Conservation (phyloP, 2,113 vertebrate genomes). For the Rhineura floridana region DNA sequence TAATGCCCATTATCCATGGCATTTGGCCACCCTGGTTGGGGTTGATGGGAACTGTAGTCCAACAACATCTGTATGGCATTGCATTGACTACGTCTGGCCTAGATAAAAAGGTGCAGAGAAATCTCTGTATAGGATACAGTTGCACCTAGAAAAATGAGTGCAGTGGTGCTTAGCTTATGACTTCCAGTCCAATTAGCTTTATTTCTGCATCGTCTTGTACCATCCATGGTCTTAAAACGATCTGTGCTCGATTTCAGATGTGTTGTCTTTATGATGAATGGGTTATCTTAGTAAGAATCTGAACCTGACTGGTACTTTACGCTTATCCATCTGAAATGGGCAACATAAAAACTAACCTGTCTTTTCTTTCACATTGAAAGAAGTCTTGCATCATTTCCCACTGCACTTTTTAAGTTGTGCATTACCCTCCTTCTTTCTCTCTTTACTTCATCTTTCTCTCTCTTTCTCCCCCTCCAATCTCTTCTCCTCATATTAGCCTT, state of each 20-base stretch:
- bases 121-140: neutral
- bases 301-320: neutral
- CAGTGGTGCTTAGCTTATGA: no score
- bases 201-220: neutral
- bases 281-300: neutral
- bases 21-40: no score
- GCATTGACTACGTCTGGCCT: no score
- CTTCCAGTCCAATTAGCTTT: neutral
- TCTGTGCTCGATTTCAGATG: neutral
- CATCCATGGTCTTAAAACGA: neutral
- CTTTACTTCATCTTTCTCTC: slow-evolving; percentile 1
- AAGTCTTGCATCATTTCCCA: neutral
- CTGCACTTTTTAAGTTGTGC: neutral
- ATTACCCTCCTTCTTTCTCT: neutral
- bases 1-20: no score
- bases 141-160: no score
- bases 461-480: neutral
- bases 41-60: no score
- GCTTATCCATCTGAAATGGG: neutral
- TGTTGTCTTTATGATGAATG: neutral
- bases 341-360: neutral
- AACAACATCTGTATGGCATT: no score
- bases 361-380: neutral
- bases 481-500: neutral
- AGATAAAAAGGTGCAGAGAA: neutral